Evolutionary conservation across 2,888 invertebrate species (phyloP).

Genomic region (Nomada hirtipes): DNA sequence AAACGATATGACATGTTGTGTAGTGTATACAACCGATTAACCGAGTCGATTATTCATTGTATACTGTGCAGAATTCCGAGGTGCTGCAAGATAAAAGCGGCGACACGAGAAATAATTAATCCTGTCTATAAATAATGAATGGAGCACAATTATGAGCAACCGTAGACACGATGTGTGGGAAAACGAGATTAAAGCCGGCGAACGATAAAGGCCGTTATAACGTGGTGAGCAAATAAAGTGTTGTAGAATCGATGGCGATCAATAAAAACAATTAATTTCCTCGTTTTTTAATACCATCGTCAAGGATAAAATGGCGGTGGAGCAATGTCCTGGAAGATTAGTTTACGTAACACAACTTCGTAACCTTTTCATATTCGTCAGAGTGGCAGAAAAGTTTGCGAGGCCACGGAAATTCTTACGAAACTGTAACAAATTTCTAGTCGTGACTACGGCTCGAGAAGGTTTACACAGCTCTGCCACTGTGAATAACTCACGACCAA

Average conservation of each 20-base stretch:
- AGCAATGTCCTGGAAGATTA: slow-evolving; percentile 56
- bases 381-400: slow-evolving; percentile 25
- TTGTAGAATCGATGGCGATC: slow-evolving; percentile 22
- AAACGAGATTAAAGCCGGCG: slow-evolving; percentile 23
- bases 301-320: slow-evolving; percentile 57
- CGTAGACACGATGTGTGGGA: slow-evolving; percentile 37
- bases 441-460: not conserved
- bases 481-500: slow-evolving; percentile 5
- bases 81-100: slow-evolving; percentile 19
- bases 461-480: not conserved
- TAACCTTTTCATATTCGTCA: slow-evolving; percentile 46
- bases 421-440: slow-evolving; percentile 48
- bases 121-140: slow-evolving; percentile 35
- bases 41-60: slow-evolving; percentile 45
- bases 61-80: not conserved
- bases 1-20: not conserved
- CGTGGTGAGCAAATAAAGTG: not conserved
- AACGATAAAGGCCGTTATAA: slow-evolving; percentile 42
- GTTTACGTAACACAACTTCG: slow-evolving; percentile 44
- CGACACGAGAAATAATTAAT: slow-evolving; percentile 37
- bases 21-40: not conserved
- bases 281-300: slow-evolving; percentile 32
- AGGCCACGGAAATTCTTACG: slow-evolving; percentile 19
- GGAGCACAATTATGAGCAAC: slow-evolving; percentile 46
- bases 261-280: slow-evolving; percentile 56